Evolutionary conservation across 2,797 vertebrate genomes (phyloP), one percentile per base, ranked within the genome.

Genomic region (Pteropus rufus): DNA sequence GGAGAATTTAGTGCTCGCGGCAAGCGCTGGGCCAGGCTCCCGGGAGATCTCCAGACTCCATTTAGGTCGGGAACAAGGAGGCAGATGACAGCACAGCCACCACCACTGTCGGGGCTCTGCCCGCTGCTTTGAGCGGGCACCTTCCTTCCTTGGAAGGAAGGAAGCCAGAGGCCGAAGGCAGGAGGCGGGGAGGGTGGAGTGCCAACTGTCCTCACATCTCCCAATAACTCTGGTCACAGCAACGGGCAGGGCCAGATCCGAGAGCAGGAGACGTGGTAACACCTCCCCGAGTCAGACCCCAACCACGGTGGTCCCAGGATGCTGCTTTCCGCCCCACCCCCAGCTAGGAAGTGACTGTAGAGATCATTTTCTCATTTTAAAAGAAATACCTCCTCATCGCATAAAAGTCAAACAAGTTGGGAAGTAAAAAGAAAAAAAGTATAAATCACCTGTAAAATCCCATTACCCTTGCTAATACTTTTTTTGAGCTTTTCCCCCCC

Each of bases 251-350:
- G 73, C n/a, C 87, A 12, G 14, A 8, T 34, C 41, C 6, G 2
- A 31, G 39, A 64, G 67, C 41, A 0, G 36, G 11, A 15, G 62
- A 36, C 46, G 39, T 14, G 4, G 0, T 6, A 9, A 88, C 44
- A 5, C 54, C 16, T 72, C 26, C 4, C 10, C 18, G 54, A 3
- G 16, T 10, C 24, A n/a, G 79, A 62, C 9, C n/a, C 34, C 29
- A 16, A 19, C 0, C 12, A 24, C 4, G 0, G 3, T 3, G 76
- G n/a, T 10, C 14, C 69, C 44, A 5, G 29, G 69, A 5, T 2
- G 6, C 56, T 7, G 36, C 19, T 73, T 7, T 54, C 36, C 4
- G 1, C 15, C 19, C 70, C 1, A 1, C n/a, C 7, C 29, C 64
- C 39, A 23, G 41, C 29, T 24, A 31, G 31, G 65, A 73, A 18